Evolutionary conservation across 1,140 invertebrate genomes (phyloP).

Genomic region (Chionoecetes opilio): DNA sequence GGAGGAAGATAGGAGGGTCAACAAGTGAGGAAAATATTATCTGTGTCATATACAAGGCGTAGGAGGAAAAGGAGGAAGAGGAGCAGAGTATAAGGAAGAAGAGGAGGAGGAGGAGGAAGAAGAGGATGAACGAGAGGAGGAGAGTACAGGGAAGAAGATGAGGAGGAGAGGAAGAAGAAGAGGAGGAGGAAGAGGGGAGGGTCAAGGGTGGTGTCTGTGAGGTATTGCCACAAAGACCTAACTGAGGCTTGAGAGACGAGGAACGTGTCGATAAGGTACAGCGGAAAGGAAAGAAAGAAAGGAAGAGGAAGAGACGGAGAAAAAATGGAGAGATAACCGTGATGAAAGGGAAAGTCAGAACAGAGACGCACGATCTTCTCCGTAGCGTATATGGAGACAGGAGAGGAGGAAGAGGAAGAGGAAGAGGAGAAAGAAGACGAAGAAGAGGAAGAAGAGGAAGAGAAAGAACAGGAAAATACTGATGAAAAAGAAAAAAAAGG

Average conservation of each 20-base stretch:
- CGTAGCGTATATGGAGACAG: neutral
- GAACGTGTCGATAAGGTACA: neutral
- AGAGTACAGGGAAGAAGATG: too few species aligned
- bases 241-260: neutral
- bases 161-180: too few species aligned
- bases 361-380: neutral
- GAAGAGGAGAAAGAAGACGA: neutral
- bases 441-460: neutral
- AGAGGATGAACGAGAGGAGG: too few species aligned
- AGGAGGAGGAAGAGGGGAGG: too few species aligned
- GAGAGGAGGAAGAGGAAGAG: neutral
- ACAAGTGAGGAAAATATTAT: neutral
- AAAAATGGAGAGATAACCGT: neutral
- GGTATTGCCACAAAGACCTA: too few species aligned
- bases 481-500: too few species aligned
- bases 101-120: too few species aligned
- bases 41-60: neutral
- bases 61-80: neutral
- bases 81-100: too few species aligned
- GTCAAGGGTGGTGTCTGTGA: too few species aligned
- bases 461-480: neutral
- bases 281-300: neutral
- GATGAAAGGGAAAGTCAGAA: slow-evolving; percentile 5
- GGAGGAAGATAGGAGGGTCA: too few species aligned
- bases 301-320: neutral